These are phyloP conservation scores for Dichetophora obliterata DNA, from an alignment of 2,888 invertebrate species.

Conservation along the genomic window DNA sequence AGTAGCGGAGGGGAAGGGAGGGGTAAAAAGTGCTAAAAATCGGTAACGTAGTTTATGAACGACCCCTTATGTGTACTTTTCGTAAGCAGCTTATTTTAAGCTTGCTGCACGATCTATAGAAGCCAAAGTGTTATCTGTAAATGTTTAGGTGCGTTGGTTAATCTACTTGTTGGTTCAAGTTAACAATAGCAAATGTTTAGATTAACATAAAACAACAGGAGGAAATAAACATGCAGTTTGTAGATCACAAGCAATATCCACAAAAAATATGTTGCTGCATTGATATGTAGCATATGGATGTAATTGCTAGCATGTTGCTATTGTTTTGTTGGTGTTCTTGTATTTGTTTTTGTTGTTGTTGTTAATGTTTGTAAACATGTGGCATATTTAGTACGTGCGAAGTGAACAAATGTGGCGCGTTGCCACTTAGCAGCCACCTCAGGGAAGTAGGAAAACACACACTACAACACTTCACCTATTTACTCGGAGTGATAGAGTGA, in stretches of 20 bases:
- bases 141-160: no score
- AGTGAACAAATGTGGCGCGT: constrained; percentile 23
- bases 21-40: no score
- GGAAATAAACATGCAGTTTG: constrained; percentile 34
- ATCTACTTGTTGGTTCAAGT: background rate
- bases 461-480: background rate
- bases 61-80: no score
- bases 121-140: no score
- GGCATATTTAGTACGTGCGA: constrained; percentile 49
- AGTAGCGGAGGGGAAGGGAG: no score
- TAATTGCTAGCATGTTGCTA: background rate
- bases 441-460: background rate
- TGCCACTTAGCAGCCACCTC: background rate
- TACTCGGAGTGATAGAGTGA: no score
- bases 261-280: background rate
- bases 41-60: no score
- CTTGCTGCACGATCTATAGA: no score
- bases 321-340: constrained; percentile 25
- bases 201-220: constrained; percentile 47
- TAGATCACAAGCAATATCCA: background rate
- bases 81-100: no score
- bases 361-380: constrained; percentile 46
- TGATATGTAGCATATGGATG: no score
- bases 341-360: constrained; percentile 41
- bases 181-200: constrained; percentile 46